Evolutionary conservation across 2,888 invertebrate species (phyloP).

Genomic region (Eurois occulta): DNA sequence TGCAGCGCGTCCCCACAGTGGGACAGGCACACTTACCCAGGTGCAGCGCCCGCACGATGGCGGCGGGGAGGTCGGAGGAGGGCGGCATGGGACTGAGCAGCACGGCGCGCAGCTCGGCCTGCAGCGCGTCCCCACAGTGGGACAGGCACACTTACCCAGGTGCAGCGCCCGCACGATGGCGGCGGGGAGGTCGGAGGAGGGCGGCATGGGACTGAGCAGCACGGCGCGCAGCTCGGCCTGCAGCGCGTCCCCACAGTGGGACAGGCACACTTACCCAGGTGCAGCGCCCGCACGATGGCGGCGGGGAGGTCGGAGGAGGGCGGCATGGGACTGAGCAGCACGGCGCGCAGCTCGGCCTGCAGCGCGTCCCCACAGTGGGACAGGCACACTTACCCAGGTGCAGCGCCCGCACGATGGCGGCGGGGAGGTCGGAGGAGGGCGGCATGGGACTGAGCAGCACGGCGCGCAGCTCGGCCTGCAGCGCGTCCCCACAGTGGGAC

Average conservation of each 20-base stretch:
- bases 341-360: conserved; percentile 92
- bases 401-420: conserved; percentile 94
- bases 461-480: conserved; percentile 92
- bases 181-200: conserved; percentile 92
- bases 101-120: conserved; percentile 93
- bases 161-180: conserved; percentile 96
- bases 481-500: conserved; percentile 73
- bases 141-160: conserved; percentile 90
- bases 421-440: conserved; percentile 92
- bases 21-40: conserved; percentile 90
- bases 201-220: conserved; percentile 95
- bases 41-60: conserved; percentile 95
- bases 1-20: conserved; percentile 75
- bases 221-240: conserved; percentile 93
- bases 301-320: conserved; percentile 93
- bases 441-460: conserved; percentile 96
- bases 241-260: conserved; percentile 74
- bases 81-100: conserved; percentile 95
- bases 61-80: conserved; percentile 92
- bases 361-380: conserved; percentile 73
- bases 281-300: conserved; percentile 95
- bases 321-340: conserved; percentile 96
- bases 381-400: conserved; percentile 92
- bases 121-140: conserved; percentile 74
- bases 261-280: conserved; percentile 91